These are phyloP conservation scores for Cheilosia scutellata DNA, from an alignment of 2,888 invertebrate genomes.

Conservation along the genomic window DNA sequence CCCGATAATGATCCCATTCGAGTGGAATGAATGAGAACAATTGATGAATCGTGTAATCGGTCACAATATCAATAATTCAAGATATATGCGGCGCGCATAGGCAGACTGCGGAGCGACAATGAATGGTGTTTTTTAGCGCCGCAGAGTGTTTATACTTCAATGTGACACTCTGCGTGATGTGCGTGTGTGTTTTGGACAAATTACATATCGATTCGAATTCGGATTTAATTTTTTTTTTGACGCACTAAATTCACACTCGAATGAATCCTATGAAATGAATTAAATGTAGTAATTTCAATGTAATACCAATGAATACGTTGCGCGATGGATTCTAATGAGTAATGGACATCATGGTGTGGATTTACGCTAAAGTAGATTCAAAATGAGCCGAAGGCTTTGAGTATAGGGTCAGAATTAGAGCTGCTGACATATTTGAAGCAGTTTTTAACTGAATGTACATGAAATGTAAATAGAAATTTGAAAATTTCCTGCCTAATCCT, in stretches of 20 bases:
- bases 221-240: background rate
- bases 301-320: background rate
- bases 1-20: conserved; percentile 41
- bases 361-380: no score
- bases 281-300: conserved; percentile 18
- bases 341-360: no score
- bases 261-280: background rate
- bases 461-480: no score
- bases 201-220: conserved; percentile 14
- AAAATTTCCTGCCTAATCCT: no score
- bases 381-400: no score
- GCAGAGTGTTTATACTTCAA: conserved; percentile 55
- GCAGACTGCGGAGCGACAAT: background rate
- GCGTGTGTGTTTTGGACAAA: background rate
- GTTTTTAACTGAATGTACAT: no score
- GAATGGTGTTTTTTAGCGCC: conserved; percentile 38
- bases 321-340: background rate
- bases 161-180: conserved; percentile 30
- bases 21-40: conserved; percentile 63
- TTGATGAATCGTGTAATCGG: conserved; percentile 51
- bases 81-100: background rate
- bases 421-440: no score
- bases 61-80: conserved; percentile 12
- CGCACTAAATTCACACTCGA: conserved; percentile 36
- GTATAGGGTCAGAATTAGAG: no score